A percentile compares a stretch with the other conserved stretches of the same genome.
Conservation (phyloP, 2,888 invertebrate species). For the Thecophora atra region DNA sequence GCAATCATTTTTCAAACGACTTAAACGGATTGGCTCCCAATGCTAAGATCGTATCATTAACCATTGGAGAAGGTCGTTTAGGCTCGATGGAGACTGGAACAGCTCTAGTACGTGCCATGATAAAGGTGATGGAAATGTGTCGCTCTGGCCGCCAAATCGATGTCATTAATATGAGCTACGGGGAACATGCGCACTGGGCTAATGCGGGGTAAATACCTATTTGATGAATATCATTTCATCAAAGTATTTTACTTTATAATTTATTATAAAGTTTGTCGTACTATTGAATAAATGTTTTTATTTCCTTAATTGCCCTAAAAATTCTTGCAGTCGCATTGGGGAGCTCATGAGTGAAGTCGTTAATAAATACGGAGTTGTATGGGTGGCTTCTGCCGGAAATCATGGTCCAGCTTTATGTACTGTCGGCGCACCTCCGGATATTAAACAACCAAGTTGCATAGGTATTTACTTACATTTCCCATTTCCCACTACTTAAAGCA, state of each 20-base stretch:
- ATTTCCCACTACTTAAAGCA: too few species aligned
- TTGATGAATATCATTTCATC: too few species aligned
- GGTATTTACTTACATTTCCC: conserved; percentile 71
- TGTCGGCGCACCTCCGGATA: conserved; percentile 88
- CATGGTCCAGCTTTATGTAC: conserved; percentile 80
- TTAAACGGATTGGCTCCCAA: conserved; percentile 96
- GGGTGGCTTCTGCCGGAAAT: conserved; percentile 96
- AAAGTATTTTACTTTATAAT: too few species aligned
- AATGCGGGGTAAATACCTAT: conserved; percentile 81
- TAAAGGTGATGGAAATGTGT: conserved; percentile 81
- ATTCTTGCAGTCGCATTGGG: conserved; percentile 76
- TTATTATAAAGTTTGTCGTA: too few species aligned
- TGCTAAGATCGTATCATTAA: conserved; percentile 90
- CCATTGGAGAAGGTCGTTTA: conserved; percentile 92
- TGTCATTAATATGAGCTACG: conserved; percentile 98
- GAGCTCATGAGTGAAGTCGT: conserved; percentile 88
- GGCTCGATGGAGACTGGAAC: conserved; percentile 98
- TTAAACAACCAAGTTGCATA: conserved; percentile 83
- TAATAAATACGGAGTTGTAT: conserved; percentile 89
- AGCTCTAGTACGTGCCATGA: conserved; percentile 90
- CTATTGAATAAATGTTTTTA: too few species aligned
- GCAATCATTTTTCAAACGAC: conserved; percentile 84
- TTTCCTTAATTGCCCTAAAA: too few species aligned
- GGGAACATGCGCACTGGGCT: conserved; percentile 93
- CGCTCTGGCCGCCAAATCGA: conserved; percentile 74